Evolutionary conservation across 2,113 vertebrate species (phyloP), one percentile per base, ranked within the genome.

Genomic region (Heloderma charlesbogerti): DNA sequence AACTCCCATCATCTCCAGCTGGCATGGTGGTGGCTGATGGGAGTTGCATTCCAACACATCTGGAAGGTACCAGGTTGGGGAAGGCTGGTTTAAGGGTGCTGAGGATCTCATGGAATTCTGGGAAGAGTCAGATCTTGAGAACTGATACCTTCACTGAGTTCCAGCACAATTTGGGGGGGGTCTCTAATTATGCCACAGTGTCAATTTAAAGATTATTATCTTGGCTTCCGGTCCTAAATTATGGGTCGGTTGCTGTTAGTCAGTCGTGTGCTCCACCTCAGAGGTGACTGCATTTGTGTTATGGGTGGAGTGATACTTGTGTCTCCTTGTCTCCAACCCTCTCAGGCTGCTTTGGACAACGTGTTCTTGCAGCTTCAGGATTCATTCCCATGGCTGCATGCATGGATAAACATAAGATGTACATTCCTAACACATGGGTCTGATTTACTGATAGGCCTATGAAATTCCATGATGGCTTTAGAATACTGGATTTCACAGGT

Each of bases 401-500:
- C n/a, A 71, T 90, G 45, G 43, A 9, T 86, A 86, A 80, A 71
- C 75, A 66, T 79, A 86, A 71, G 31, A 54, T 86, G 27, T 40
- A 71, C 86, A 80, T 86, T 86, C 63, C 51, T 86, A 90, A 31
- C 83, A 86, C 66, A 90, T 71, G 63, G 89, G 48, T 67, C 66
- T 86, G 71, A 69, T 86, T 69, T 90, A 67, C 63, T 79, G 74
- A 86, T 80, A 80, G 74, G 63, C 27, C 48, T 86, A 40, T 90
- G 75, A 80, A 90, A 79, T 90, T 77, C n/a, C 84, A 48, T 54
- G 63, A 80, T 5, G 29, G 13, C 22, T 63, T 83, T 22, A 75
- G 43, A 40, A 79, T 90, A 69, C 75, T 86, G 48, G 27, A 80
- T 90, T 86, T 80, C 63, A 34, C 51, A 86, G 57, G 45, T 90